Evolutionary conservation across 2,797 vertebrate species (phyloP).

Genomic region (Molothrus ater): DNA sequence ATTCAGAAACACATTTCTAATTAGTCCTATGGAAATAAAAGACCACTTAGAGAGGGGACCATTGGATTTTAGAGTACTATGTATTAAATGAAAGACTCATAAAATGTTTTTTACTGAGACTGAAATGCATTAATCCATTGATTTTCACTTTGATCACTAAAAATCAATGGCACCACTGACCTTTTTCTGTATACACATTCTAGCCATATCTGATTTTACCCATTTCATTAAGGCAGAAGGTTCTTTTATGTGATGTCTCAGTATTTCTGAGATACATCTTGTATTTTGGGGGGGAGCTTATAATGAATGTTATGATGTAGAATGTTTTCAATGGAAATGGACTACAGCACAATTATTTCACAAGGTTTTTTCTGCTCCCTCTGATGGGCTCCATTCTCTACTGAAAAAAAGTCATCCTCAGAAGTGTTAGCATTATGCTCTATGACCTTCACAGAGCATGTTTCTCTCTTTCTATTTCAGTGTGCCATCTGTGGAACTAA

Average conservation of each 20-base stretch:
- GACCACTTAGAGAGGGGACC: neutral
- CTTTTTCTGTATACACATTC: neutral
- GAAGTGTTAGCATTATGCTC: neutral
- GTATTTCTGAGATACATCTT: neutral
- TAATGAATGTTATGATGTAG: neutral
- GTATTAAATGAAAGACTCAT: neutral
- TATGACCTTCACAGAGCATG: neutral
- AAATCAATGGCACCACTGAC: conserved; percentile 1
- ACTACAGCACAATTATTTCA: neutral
- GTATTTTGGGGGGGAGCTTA: neutral
- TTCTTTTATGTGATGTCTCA: neutral
- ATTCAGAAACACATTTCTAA: neutral
- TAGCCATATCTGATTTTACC: neutral
- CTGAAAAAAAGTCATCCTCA: neutral
- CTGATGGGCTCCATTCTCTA: neutral
- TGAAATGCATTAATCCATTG: neutral
- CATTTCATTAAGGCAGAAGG: neutral
- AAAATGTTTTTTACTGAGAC: neutral
- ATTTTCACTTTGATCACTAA: conserved; percentile 36
- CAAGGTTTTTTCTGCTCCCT: neutral
- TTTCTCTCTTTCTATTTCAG: neutral
- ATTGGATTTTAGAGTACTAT: conserved; percentile 2
- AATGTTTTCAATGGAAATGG: neutral
- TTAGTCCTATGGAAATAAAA: neutral
- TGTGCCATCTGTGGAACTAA: neutral